These are phyloP conservation scores for Tachyglossus aculeatus DNA, from an alignment of 2,797 vertebrate genomes.

Conservation along the genomic window DNA sequence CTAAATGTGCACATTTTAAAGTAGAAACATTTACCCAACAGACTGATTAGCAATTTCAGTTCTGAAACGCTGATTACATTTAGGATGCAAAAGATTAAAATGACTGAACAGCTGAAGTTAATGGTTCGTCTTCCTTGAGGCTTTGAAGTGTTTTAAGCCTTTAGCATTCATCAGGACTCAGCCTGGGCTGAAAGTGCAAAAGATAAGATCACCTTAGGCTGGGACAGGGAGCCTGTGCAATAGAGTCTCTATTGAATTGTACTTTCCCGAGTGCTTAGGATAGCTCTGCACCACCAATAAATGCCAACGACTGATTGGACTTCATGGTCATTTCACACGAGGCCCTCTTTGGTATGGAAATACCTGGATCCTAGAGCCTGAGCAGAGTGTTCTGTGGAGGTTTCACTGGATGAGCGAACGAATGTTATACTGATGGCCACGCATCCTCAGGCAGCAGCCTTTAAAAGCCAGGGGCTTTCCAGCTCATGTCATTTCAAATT, in stretches of 20 bases:
- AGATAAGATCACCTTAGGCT: too few relatives aligned
- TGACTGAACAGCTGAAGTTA: constrained; percentile 73
- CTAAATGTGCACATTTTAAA: constrained; percentile 67
- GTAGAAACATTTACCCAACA: constrained; percentile 72
- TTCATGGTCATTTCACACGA: constrained; percentile 22
- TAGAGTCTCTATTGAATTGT: too few relatives aligned
- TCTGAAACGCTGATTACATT: constrained; percentile 73
- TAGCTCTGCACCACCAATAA: too few relatives aligned
- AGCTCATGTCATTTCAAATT: not conserved
- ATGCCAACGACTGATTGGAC: too few relatives aligned
- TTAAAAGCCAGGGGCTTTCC: not conserved
- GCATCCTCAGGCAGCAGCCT: not conserved
- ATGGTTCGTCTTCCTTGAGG: constrained; percentile 74
- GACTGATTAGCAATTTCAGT: constrained; percentile 75
- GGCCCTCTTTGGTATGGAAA: constrained; percentile 1
- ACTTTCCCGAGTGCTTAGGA: too few relatives aligned
- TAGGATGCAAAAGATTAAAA: constrained; percentile 77
- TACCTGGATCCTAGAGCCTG: not conserved
- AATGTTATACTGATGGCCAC: not conserved
- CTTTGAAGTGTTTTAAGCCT: constrained; percentile 67
- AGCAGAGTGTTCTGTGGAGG: not conserved
- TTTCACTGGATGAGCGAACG: not conserved
- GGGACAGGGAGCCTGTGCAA: too few relatives aligned
- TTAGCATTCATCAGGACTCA: constrained; percentile 53
- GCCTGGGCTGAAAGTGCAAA: too few relatives aligned